Base-by-base conservation (phyloP, 2,797 vertebrate species). In the Falco peregrinus region DNA sequence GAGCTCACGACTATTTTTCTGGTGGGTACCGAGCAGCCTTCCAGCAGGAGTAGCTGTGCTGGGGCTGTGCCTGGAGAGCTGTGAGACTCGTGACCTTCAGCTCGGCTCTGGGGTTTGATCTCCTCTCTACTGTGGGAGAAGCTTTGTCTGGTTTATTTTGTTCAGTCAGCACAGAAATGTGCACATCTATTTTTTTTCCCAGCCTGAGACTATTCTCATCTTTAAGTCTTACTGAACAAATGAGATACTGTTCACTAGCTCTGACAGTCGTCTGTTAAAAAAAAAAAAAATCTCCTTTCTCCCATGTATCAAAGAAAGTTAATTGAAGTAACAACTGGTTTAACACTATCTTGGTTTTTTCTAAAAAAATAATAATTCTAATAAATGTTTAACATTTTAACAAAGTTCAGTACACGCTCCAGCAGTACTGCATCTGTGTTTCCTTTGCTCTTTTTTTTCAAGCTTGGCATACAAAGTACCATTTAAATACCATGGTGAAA, bases 401-500 rank as follows among this genome's bases (percentile, higher is more conserved):
- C 92, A 83, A 94, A 89, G 69, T 95, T 96, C 37, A 89, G 68
- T 77, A 89, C 69, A 90, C 0, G 83, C 86, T 93, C 45, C 84
- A 73, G 82, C 67, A 88, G 68, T 82, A 90, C 19, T 53, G 56
- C 73, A 86, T 96, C 77, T 97, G 61, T 93, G 43, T 96, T 91
- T 93, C 77, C 89, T 93, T 51, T 65, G 51, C 73, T 63, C 45
- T 57, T 83, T 94, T 84, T 84, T 95, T 95, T 89, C 59, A 73
- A 93, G 71, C 75, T 41, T 74, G 83, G 91, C 91, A 96, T 96
- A 80, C 65, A 59, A 67, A 95, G 57, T 80, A 84, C 84, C 93
- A 67, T 91, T 96, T 97, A 97, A 95, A 96, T 83, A 93, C 73
- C 56, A 51, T 90, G 64, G 73, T 90, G 84, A 94, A 94, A 97